Evolutionary conservation across 2,113 vertebrate species (phyloP).

Genomic region (Hystrix brachyura): DNA sequence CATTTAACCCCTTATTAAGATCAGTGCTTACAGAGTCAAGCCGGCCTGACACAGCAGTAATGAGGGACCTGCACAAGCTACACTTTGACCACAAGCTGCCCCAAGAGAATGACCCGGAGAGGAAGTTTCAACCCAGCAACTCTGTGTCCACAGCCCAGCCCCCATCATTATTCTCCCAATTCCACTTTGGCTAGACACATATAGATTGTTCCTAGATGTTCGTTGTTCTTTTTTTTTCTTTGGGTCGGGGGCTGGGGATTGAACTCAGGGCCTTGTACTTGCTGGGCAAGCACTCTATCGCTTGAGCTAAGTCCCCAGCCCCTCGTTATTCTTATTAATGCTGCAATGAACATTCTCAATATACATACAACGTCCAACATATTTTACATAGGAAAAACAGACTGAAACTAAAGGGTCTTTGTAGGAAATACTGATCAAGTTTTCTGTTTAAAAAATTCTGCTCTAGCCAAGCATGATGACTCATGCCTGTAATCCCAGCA

Average conservation of each 20-base stretch:
- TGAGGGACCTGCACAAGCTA: background rate
- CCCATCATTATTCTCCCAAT: background rate
- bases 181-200: background rate
- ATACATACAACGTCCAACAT: background rate
- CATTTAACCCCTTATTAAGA: background rate
- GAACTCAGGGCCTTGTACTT: background rate
- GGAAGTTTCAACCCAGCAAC: background rate
- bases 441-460: background rate
- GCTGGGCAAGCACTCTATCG: too few species aligned
- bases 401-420: background rate
- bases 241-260: too few species aligned
- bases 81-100: background rate
- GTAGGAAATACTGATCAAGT: constrained; percentile 16
- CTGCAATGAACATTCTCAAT: background rate
- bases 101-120: background rate
- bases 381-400: background rate
- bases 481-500: background rate
- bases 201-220: background rate
- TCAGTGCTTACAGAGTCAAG: background rate
- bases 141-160: background rate
- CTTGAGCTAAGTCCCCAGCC: too few species aligned
- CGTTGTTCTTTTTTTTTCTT: background rate
- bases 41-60: background rate
- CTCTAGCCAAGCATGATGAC: background rate
- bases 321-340: background rate